These are phyloP conservation scores for Dasyprocta punctata DNA, from an alignment of 2,113 vertebrate species.

Conservation along the genomic window DNA sequence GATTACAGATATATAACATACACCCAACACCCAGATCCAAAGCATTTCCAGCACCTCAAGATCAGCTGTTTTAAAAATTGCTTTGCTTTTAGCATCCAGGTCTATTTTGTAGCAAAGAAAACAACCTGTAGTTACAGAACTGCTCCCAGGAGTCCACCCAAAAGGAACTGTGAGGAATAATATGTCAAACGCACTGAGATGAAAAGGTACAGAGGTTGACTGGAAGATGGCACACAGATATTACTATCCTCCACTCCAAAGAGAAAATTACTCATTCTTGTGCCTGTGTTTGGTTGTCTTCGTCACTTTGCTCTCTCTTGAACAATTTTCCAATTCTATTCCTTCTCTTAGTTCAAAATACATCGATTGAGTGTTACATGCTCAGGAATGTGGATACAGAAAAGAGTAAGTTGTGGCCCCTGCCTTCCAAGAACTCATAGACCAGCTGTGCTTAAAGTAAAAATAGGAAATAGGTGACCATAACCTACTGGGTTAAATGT, in stretches of 20 bases:
- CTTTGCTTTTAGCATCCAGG: not conserved
- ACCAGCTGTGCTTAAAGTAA: not conserved
- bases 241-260: not conserved
- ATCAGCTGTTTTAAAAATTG: not conserved
- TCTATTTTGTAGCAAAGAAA: constrained; percentile 30
- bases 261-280: not conserved
- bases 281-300: not conserved
- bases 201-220: not conserved
- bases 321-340: constrained; percentile 27
- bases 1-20: not conserved
- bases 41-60: not conserved
- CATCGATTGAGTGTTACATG: not conserved
- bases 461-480: not conserved
- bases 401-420: not conserved
- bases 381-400: not conserved
- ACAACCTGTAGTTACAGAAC: not conserved
- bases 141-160: not conserved
- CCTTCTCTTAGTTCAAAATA: not conserved
- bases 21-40: too few relatives aligned
- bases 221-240: not conserved
- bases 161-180: not conserved
- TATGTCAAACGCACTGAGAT: not conserved
- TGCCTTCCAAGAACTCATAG: not conserved
- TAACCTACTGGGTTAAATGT: not conserved
- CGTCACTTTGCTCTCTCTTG: not conserved